Percentiles rank a stretch among this genome's conserved stretches.
These are phyloP conservation scores for Nysson spinosus DNA, from an alignment of 2,888 invertebrate genomes.

Conservation along the genomic window DNA sequence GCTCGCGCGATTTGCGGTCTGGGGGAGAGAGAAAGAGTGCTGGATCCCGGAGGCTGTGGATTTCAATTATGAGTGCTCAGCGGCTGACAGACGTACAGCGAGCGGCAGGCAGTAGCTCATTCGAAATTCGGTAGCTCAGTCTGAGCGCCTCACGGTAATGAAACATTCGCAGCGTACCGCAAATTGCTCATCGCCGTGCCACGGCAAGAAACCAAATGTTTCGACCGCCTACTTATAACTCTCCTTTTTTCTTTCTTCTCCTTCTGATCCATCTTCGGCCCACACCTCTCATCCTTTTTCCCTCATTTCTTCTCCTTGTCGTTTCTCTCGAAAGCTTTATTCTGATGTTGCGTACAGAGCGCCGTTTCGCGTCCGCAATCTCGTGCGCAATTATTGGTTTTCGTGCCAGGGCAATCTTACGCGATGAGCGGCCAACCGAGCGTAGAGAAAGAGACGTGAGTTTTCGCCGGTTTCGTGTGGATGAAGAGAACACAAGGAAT, in stretches of 20 bases:
- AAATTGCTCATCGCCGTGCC: slow-evolving; percentile 71
- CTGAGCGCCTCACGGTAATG: slow-evolving; percentile 73
- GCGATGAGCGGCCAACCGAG: slow-evolving; percentile 14
- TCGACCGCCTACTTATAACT: slow-evolving; percentile 64
- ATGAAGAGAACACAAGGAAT: not conserved
- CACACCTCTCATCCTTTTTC: not conserved
- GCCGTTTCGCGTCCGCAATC: slow-evolving; percentile 53
- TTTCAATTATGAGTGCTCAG: slow-evolving; percentile 76
- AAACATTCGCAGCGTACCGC: slow-evolving; percentile 77
- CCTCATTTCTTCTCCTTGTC: slow-evolving; percentile 10
- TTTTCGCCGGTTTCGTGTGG: slow-evolving; percentile 7
- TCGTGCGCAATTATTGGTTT: slow-evolving; percentile 69
- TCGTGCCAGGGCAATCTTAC: slow-evolving; percentile 48
- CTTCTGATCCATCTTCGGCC: not conserved
- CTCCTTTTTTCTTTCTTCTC: slow-evolving; percentile 28
- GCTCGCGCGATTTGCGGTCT: slow-evolving; percentile 74
- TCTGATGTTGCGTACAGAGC: slow-evolving; percentile 24
- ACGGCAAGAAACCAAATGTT: slow-evolving; percentile 67
- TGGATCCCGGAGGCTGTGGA: slow-evolving; percentile 70
- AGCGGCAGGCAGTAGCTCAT: slow-evolving; percentile 70
- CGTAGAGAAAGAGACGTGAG: not conserved
- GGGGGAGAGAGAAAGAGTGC: slow-evolving; percentile 28
- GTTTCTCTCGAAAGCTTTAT: slow-evolving; percentile 29
- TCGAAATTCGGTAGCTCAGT: slow-evolving; percentile 77
- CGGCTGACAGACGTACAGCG: slow-evolving; percentile 63